Conservation (phyloP, 1,140 invertebrate genomes). For the Drosophila micromelanica region DNA sequence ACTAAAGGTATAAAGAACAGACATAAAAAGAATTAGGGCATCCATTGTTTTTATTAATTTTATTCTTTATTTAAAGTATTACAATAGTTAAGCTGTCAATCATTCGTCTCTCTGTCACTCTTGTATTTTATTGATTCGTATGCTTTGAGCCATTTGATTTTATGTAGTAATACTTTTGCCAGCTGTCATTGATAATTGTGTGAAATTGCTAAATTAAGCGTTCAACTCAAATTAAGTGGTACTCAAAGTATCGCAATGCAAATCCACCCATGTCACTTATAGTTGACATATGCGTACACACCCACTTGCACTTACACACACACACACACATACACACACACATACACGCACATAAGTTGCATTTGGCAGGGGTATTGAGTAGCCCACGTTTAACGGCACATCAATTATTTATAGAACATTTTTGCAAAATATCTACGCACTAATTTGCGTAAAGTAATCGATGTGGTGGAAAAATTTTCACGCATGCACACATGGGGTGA, state of each 20-base stretch:
- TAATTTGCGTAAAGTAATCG: slow-evolving; percentile 83
- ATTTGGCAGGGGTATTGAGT: slow-evolving; percentile 4
- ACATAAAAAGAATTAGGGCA: no score
- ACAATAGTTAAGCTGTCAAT: no score
- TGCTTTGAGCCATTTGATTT: no score
- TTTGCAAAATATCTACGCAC: slow-evolving; percentile 83
- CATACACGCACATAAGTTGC: neutral
- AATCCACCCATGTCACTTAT: slow-evolving; percentile 5
- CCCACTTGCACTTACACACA: neutral
- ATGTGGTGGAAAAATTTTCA: slow-evolving; percentile 82
- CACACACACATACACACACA: neutral
- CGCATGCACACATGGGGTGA: slow-evolving; percentile 68
- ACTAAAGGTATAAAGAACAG: no score
- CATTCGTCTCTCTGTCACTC: no score
- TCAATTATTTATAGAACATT: slow-evolving; percentile 83
- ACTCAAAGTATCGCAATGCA: slow-evolving; percentile 34
- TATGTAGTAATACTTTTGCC: neutral
- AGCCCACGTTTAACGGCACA: slow-evolving; percentile 48
- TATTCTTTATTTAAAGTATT: no score
- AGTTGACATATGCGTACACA: slow-evolving; percentile 9
- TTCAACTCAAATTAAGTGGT: slow-evolving; percentile 60
- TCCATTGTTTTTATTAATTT: no score
- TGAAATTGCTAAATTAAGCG: slow-evolving; percentile 70
- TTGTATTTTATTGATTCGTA: no score
- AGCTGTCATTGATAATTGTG: slow-evolving; percentile 51